phyloP scores from a whole-genome alignment of 2,113 vertebrate genomes.

The Calidris pygmaea region DNA sequence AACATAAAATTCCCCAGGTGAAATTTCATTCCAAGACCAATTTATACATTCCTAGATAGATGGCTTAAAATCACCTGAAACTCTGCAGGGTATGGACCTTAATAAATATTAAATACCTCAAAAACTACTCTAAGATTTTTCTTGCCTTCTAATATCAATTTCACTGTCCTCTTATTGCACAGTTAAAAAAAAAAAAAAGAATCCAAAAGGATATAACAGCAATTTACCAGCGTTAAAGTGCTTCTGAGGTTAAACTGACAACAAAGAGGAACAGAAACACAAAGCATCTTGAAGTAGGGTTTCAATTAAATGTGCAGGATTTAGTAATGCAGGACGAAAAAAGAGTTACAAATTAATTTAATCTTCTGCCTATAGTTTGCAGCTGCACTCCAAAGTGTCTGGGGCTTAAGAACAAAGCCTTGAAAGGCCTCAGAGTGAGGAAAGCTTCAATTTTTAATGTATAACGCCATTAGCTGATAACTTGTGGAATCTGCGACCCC shows the following conservation, averaged over 20 bases:
- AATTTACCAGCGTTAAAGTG: slow-evolving; percentile 78
- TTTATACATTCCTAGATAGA: slow-evolving; percentile 68
- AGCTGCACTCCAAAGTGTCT: slow-evolving; percentile 79
- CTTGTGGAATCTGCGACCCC: slow-evolving; percentile 82
- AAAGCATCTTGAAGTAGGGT: slow-evolving; percentile 80
- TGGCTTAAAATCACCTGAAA: slow-evolving; percentile 73
- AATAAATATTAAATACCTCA: slow-evolving; percentile 83
- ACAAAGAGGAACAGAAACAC: slow-evolving; percentile 74
- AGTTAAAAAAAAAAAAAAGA: slow-evolving; percentile 28
- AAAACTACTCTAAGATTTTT: slow-evolving; percentile 68
- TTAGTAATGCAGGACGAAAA: slow-evolving; percentile 73
- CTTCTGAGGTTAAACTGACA: slow-evolving; percentile 78
- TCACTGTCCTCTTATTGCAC: slow-evolving; percentile 45
- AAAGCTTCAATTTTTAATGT: slow-evolving; percentile 84
- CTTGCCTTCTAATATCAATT: slow-evolving; percentile 70
- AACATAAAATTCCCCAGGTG: slow-evolving; percentile 73
- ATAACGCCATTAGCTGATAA: slow-evolving; percentile 90
- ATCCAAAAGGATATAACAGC: slow-evolving; percentile 78
- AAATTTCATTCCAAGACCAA: slow-evolving; percentile 71
- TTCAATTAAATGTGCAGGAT: slow-evolving; percentile 84
- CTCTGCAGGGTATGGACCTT: slow-evolving; percentile 62
- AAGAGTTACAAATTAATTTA: slow-evolving; percentile 85
- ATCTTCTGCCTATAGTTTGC: slow-evolving; percentile 85
- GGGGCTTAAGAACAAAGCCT: slow-evolving; percentile 83
- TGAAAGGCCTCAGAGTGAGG: slow-evolving; percentile 75